Evolutionary conservation across 2,797 vertebrate genomes (phyloP).

Genomic region (Avahi laniger): DNA sequence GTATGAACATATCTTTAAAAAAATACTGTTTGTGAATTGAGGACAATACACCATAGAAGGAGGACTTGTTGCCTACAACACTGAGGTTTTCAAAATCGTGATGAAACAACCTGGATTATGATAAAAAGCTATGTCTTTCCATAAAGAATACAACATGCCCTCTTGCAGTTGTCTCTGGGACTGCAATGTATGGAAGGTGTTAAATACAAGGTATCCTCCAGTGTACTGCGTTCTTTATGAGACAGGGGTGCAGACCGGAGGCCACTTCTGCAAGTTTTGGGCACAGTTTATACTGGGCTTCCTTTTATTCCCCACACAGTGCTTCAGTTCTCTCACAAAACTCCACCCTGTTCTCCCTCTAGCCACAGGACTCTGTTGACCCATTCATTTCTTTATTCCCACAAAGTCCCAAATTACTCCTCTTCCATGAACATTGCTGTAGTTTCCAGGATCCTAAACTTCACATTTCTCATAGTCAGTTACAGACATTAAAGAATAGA

Average conservation of each 20-base stretch:
- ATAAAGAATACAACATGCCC: neutral
- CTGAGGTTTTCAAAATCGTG: neutral
- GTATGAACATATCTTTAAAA: neutral
- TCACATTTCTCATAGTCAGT: conserved; percentile 7
- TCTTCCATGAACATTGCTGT: neutral
- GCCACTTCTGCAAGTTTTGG: neutral
- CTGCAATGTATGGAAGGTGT: neutral
- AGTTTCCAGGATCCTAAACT: conserved; percentile 34
- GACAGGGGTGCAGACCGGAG: neutral
- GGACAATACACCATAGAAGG: neutral
- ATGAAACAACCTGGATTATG: neutral
- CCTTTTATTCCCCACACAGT: conserved; percentile 20
- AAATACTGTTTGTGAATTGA: neutral
- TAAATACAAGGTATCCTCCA: neutral
- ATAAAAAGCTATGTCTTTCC: neutral
- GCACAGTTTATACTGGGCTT: neutral
- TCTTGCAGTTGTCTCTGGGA: neutral
- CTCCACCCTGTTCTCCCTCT: conserved; percentile 45
- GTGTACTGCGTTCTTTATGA: neutral
- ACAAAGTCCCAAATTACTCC: conserved; percentile 26
- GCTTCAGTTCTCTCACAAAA: conserved; percentile 14
- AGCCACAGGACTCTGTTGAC: conserved; percentile 38
- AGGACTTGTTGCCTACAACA: neutral
- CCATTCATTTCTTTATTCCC: conserved; percentile 54
- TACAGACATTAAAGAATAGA: conserved; percentile 14